A percentile compares a stretch with the other conserved stretches of the same genome.
phyloP scores from a whole-genome alignment of 2,888 invertebrate species.

The Drosophila mimica region DNA sequence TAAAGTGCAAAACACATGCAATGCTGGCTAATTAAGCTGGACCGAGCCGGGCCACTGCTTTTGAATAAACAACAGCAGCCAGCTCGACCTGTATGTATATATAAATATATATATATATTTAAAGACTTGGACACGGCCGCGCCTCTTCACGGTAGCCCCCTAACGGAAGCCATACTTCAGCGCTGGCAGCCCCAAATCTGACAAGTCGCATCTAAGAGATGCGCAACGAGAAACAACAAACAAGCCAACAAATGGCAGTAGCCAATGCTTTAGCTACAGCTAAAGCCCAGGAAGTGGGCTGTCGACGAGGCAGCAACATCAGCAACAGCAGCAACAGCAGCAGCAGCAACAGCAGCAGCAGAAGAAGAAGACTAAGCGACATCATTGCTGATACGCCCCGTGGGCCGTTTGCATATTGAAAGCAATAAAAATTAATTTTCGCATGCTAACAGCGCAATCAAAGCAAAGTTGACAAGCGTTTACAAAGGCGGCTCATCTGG shows the following conservation, averaged over 20 bases:
- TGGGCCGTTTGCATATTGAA: conserved; percentile 66
- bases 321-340: conserved; percentile 12
- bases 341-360: conserved; percentile 3
- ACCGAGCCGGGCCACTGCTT: conserved; percentile 60
- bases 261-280: conserved; percentile 33
- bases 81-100: conserved; percentile 11
- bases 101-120: background rate
- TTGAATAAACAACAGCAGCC: conserved; percentile 42
- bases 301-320: conserved; percentile 30
- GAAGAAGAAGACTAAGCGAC: background rate
- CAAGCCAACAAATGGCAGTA: conserved; percentile 47
- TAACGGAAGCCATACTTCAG: conserved; percentile 81
- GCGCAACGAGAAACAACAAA: conserved; percentile 49
- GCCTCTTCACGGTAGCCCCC: conserved; percentile 72
- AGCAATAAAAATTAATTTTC: conserved; percentile 79
- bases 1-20: conserved; percentile 75
- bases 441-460: conserved; percentile 76
- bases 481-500: conserved; percentile 73
- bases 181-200: conserved; percentile 68
- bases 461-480: conserved; percentile 78
- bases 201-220: conserved; percentile 75
- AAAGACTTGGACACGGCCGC: conserved; percentile 34
- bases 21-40: conserved; percentile 74
- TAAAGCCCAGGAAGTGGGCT: conserved; percentile 62
- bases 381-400: conserved; percentile 74